Evolutionary conservation across 2,113 vertebrate genomes (phyloP).

Genomic region (Nesoenas mayeri): DNA sequence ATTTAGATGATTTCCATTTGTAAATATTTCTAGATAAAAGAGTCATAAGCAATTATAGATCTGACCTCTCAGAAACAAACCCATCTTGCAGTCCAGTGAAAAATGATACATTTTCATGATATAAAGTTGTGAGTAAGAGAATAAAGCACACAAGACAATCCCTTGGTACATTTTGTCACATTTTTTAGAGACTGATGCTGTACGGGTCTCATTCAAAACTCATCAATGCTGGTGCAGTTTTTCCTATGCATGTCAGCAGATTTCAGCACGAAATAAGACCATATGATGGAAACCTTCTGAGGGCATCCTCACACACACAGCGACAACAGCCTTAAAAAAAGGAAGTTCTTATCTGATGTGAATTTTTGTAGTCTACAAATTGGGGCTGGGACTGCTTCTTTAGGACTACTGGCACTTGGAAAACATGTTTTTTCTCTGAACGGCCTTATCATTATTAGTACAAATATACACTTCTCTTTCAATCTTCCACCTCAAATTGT

Average conservation of each 20-base stretch:
- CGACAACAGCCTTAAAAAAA: background rate
- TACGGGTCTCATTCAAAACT: slow-evolving; percentile 10
- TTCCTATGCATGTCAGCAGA: background rate
- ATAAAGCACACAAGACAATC: slow-evolving; percentile 1
- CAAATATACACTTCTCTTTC: background rate
- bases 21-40: slow-evolving; percentile 51
- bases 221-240: background rate
- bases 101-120: slow-evolving; percentile 27
- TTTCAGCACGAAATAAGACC: background rate
- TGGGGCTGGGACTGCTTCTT: background rate
- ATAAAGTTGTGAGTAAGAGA: slow-evolving; percentile 6
- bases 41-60: slow-evolving; percentile 23
- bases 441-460: background rate
- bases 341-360: background rate
- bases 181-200: slow-evolving; percentile 20
- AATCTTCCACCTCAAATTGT: background rate
- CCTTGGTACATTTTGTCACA: background rate
- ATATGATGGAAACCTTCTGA: background rate
- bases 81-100: background rate
- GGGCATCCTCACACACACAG: background rate
- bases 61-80: slow-evolving; percentile 37
- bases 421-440: background rate
- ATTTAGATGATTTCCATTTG: slow-evolving; percentile 49
- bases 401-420: background rate
- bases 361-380: background rate